These are phyloP conservation scores for Lepetodrilus schrolli DNA, from an alignment of 2,888 invertebrate species.

Conservation along the genomic window DNA sequence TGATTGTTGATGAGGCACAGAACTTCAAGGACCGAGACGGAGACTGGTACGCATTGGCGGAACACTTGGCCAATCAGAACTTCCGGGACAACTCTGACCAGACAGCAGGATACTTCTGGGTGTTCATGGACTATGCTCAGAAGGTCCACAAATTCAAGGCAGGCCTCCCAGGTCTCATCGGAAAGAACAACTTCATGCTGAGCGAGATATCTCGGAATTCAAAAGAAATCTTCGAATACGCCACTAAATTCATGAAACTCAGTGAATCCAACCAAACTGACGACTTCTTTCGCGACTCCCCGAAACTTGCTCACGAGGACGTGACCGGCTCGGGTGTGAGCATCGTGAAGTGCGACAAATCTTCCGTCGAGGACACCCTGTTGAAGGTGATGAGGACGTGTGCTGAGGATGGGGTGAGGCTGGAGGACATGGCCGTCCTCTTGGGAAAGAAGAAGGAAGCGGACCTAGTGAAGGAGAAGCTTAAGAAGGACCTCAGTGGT, in stretches of 20 bases:
- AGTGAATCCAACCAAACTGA: conserved; percentile 7
- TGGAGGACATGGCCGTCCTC: conserved; percentile 60
- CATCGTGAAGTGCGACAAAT: conserved; percentile 55
- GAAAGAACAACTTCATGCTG: conserved; percentile 66
- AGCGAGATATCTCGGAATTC: conserved; percentile 63
- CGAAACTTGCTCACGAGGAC: conserved; percentile 58
- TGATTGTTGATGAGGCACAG: conserved; percentile 64
- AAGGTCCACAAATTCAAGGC: conserved; percentile 67
- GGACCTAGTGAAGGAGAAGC: conserved; percentile 36
- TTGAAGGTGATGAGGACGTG: conserved; percentile 49
- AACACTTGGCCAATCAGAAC: conserved; percentile 49
- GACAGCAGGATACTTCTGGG: conserved; percentile 59
- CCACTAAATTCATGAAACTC: conserved; percentile 54
- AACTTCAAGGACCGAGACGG: conserved; percentile 68
- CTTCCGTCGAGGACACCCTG: conserved; percentile 50
- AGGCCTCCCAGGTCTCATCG: conserved; percentile 60
- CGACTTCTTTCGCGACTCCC: conserved; percentile 29
- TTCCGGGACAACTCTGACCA: conserved; percentile 29
- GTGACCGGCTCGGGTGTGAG: conserved; percentile 56
- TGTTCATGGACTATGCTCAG: conserved; percentile 67
- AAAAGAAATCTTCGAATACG: conserved; percentile 65
- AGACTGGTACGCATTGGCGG: conserved; percentile 60
- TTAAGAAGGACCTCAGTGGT: background rate
- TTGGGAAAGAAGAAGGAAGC: conserved; percentile 56
- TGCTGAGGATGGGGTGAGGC: conserved; percentile 47